A percentile compares a stretch with the other conserved stretches of the same genome.
Conservation (phyloP, 2,113 vertebrate species). For the Lamprotornis superbus region DNA sequence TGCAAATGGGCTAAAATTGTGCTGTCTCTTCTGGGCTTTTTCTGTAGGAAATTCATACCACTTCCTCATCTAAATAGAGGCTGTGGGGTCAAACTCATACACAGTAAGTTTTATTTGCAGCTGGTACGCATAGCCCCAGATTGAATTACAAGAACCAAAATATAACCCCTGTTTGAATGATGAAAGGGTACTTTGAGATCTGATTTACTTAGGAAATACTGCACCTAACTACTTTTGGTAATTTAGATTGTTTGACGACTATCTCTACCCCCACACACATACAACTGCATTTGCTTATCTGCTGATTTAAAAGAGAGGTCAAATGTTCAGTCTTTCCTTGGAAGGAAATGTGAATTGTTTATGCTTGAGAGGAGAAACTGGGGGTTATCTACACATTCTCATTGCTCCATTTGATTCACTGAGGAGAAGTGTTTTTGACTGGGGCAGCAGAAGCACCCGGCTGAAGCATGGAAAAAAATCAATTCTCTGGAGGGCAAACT, state of each 20-base stretch:
- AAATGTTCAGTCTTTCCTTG: conserved; percentile 53
- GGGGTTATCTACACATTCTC: conserved; percentile 9
- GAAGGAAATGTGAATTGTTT: conserved; percentile 46
- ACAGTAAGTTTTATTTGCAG: neutral
- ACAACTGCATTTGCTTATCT: conserved; percentile 5
- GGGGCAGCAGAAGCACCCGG: neutral
- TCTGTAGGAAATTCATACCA: neutral
- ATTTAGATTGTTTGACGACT: neutral
- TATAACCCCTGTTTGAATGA: neutral
- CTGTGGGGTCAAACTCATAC: neutral
- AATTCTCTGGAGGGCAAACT: conserved; percentile 26
- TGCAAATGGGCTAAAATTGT: neutral
- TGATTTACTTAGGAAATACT: conserved; percentile 34
- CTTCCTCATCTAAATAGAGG: neutral
- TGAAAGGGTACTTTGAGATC: neutral
- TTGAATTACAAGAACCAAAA: conserved; percentile 10
- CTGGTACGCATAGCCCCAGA: neutral
- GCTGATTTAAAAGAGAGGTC: conserved; percentile 45
- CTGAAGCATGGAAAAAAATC: neutral
- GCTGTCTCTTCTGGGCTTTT: neutral
- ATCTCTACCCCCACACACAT: neutral
- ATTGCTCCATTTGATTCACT: conserved; percentile 35
- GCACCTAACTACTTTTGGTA: neutral
- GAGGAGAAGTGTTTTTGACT: conserved; percentile 37
- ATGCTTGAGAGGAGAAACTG: conserved; percentile 19